These are phyloP conservation scores for Dryomyza anilis DNA, from an alignment of 2,888 invertebrate species.

Conservation along the genomic window DNA sequence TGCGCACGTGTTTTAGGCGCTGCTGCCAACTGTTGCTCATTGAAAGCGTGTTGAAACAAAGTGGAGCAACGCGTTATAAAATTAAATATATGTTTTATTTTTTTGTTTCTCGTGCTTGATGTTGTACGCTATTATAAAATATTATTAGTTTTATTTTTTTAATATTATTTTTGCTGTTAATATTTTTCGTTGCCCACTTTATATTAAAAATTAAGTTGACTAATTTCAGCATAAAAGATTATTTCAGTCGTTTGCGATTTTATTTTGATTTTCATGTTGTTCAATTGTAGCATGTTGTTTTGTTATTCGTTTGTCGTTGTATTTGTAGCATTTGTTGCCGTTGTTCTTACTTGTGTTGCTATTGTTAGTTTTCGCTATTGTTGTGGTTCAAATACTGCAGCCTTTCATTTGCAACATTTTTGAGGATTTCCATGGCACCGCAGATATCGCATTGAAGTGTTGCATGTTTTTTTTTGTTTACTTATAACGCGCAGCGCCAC, in stretches of 20 bases:
- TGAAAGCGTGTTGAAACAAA: no score
- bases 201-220: no score
- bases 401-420: background rate
- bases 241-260: constrained; percentile 2
- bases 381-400: background rate
- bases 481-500: no score
- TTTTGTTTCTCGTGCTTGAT: constrained; percentile 5
- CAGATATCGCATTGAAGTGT: no score
- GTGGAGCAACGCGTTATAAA: constrained; percentile 14
- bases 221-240: background rate
- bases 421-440: background rate
- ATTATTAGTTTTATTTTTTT: background rate
- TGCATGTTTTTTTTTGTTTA: no score
- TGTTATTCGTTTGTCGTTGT: no score
- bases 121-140: constrained; percentile 4
- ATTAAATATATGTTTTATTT: constrained; percentile 1
- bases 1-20: background rate
- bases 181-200: background rate
- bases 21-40: constrained; percentile 19
- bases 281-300: background rate
- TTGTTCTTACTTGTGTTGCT: background rate
- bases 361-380: background rate
- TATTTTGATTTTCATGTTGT: background rate
- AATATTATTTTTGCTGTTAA: background rate
- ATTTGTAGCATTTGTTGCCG: background rate